Conservation (phyloP, 2,888 invertebrate genomes). For the Dryocosmus kuriphilus region DNA sequence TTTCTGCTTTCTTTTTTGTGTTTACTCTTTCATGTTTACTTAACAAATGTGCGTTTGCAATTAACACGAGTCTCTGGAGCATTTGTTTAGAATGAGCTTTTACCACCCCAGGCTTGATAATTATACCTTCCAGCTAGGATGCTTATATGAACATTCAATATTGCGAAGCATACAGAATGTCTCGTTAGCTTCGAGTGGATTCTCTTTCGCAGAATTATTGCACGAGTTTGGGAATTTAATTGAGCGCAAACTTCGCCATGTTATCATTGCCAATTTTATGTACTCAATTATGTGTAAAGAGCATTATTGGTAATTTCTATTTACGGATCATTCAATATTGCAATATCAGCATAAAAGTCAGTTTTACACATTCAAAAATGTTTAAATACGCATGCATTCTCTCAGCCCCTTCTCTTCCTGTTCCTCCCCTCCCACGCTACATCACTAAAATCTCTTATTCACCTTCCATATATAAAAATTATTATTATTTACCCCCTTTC, state of each 20-base stretch:
- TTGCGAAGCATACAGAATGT: not conserved
- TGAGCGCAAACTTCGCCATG: not conserved
- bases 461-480: too few relatives aligned
- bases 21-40: not conserved
- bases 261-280: too few relatives aligned
- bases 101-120: not conserved
- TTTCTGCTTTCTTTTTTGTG: not conserved
- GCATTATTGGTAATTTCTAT: too few relatives aligned
- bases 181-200: not conserved
- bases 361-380: too few relatives aligned
- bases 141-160: conserved; percentile 12
- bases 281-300: too few relatives aligned
- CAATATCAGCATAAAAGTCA: too few relatives aligned
- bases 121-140: not conserved
- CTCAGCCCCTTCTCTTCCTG: too few relatives aligned
- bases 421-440: too few relatives aligned
- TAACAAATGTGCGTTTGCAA: not conserved
- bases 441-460: too few relatives aligned
- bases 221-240: not conserved
- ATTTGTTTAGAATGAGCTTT: not conserved
- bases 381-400: too few relatives aligned
- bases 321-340: too few relatives aligned
- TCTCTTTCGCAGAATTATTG: conserved; percentile 8
- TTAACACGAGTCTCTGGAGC: not conserved
- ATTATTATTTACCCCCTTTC: too few relatives aligned